Percentiles rank a stretch among this genome's conserved stretches.
Evolutionary conservation across 2,113 vertebrate species (phyloP).

Genomic region (Bubo blakistoni): DNA sequence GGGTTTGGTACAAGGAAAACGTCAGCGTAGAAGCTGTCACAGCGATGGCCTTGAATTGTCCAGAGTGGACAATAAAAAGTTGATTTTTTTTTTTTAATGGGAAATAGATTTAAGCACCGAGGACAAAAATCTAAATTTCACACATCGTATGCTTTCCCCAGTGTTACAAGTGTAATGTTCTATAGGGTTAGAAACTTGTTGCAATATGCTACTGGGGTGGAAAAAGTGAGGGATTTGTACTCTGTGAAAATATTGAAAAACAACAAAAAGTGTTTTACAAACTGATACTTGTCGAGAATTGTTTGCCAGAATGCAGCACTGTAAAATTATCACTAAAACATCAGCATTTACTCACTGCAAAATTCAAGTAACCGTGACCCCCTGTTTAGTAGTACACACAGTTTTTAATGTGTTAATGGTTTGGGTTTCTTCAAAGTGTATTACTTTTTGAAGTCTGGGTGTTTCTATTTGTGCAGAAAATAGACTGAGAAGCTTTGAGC

Average conservation of each 20-base stretch:
- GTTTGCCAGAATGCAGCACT: background rate
- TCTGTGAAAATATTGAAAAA: background rate
- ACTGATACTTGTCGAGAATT: background rate
- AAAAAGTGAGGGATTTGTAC: background rate
- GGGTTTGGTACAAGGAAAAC: background rate
- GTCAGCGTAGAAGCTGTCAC: background rate
- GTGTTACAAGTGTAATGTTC: background rate
- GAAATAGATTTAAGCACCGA: background rate
- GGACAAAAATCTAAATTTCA: background rate
- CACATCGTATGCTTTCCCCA: background rate
- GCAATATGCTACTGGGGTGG: background rate
- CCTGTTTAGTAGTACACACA: background rate
- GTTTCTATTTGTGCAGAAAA: slow-evolving; percentile 60
- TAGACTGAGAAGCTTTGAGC: slow-evolving; percentile 51
- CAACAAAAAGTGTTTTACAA: background rate
- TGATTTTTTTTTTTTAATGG: background rate
- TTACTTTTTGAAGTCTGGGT: slow-evolving; percentile 59
- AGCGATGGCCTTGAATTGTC: background rate
- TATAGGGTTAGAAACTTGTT: background rate
- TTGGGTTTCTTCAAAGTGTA: slow-evolving; percentile 43
- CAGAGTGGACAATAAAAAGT: background rate
- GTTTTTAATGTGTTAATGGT: slow-evolving; percentile 32
- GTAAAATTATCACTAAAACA: background rate
- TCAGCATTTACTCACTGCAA: background rate
- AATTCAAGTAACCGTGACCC: background rate